phyloP scores from a whole-genome alignment of 2,888 invertebrate species.

The Ethmia dodecea region DNA sequence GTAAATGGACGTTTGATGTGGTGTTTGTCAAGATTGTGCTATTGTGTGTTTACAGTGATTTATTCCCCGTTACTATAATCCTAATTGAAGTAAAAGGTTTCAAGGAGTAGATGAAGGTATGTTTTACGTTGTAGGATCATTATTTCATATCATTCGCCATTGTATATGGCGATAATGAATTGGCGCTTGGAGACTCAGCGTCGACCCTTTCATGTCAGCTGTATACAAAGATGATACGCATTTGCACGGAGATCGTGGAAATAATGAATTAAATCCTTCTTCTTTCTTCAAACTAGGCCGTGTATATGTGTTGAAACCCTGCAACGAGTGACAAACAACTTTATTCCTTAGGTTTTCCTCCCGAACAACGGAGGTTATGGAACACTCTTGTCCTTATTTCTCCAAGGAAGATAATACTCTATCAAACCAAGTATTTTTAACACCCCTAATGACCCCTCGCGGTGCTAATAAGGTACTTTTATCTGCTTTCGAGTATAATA shows the following conservation, averaged over 20 bases:
- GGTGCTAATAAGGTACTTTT: constrained; percentile 58
- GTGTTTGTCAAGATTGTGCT: constrained; percentile 81
- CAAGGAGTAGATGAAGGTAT: constrained; percentile 83
- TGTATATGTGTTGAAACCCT: constrained; percentile 28
- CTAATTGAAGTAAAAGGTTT: constrained; percentile 64
- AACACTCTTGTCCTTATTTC: constrained; percentile 62
- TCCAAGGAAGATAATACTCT: constrained; percentile 57
- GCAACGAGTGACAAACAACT: constrained; percentile 34
- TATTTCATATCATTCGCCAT: constrained; percentile 25
- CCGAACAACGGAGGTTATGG: constrained; percentile 70
- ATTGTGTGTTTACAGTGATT: constrained; percentile 81
- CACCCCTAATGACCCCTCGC: constrained; percentile 66
- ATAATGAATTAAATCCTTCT: constrained; percentile 65
- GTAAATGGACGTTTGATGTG: constrained; percentile 81
- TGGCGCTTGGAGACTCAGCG: constrained; percentile 62
- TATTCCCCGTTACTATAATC: constrained; percentile 63
- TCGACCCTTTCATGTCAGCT: constrained; percentile 68
- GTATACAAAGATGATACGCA: constrained; percentile 76
- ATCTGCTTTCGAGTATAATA: constrained; percentile 28
- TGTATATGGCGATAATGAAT: constrained; percentile 34
- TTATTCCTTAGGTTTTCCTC: constrained; percentile 61
- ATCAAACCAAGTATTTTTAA: constrained; percentile 51
- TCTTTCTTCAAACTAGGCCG: constrained; percentile 38
- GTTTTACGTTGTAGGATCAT: constrained; percentile 26
- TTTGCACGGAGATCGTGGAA: constrained; percentile 45